Evolutionary conservation across 2,888 invertebrate genomes (phyloP), one percentile per base, ranked within the genome.

Genomic region (Melolontha melolontha): DNA sequence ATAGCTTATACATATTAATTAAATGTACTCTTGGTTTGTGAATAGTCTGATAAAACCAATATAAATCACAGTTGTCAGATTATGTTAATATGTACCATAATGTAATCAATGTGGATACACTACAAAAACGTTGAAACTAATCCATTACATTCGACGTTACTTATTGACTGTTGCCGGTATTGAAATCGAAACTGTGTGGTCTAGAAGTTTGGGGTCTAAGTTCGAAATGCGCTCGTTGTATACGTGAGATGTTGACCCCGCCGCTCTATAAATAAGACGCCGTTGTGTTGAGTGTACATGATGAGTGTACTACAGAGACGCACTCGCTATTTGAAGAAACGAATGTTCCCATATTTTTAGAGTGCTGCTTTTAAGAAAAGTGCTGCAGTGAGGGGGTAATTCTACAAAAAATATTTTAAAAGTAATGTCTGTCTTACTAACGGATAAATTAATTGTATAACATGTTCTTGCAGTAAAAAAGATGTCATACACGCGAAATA

Each of bases 151-250:
- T 59, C 44, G 44, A 27, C 59, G 16, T 59, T 59, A 55, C 17
- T 59, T 44, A 59, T 27, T 44, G 59, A 59, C 44, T 44, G 12
- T 55, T 41, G 41, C 22, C 59, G 29, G 27, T n/a, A 29, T 27
- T 44, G 44, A 59, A 59, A 59, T 59, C 44, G 59, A 59, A 47
- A 59, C 59, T 59, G 59, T 59, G 59, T 59, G 59, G 59, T 59
- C 59, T 29, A 12, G 44, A 12, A 16, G 17, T 59, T 59, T 27
- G 59, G 44, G 59, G 59, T 59, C 59, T 59, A 59, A 59, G 59
- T 59, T 59, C 59, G 59, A 59, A 59, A 59, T 59, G 59, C 59
- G 59, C 59, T 44, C 59, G 44, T 59, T 59, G 59, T 34, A 6
- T 59, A 59, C 59, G 27, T 44, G 44, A 59, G 59, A 44, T 59